A percentile compares a stretch with the other conserved stretches of the same genome.
These are phyloP conservation scores for Keiferia lycopersicella DNA, from an alignment of 2,888 invertebrate species.

Conservation along the genomic window DNA sequence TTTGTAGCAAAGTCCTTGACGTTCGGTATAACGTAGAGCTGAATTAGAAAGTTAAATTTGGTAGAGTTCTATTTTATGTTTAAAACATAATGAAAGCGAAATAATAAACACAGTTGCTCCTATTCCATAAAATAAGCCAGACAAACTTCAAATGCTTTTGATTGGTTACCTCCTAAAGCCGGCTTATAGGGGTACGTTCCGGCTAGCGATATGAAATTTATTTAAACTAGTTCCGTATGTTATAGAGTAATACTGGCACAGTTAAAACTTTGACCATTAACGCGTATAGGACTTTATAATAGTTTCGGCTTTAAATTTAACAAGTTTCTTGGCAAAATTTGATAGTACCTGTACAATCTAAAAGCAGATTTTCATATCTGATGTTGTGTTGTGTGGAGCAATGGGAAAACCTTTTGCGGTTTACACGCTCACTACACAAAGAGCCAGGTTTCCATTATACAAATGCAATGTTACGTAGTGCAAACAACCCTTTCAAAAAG, in stretches of 20 bases:
- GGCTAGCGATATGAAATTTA: neutral
- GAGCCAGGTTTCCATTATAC: conserved; percentile 11
- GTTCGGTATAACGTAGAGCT: neutral
- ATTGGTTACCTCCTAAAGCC: conserved; percentile 3
- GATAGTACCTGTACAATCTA: neutral
- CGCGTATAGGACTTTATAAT: neutral
- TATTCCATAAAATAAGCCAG: neutral
- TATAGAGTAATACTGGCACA: neutral
- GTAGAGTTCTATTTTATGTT: neutral
- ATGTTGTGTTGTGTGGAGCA: neutral
- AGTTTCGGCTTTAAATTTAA: conserved; percentile 13
- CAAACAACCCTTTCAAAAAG: conserved; percentile 6
- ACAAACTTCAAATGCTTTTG: neutral
- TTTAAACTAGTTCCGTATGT: conserved; percentile 8
- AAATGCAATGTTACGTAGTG: conserved; percentile 7
- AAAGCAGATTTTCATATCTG: neutral
- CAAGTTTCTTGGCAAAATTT: conserved; percentile 6
- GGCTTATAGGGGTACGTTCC: conserved; percentile 8
- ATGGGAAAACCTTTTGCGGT: neutral
- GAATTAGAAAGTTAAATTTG: neutral
- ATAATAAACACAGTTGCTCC: neutral
- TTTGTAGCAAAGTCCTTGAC: conserved; percentile 12
- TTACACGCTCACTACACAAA: conserved; percentile 1
- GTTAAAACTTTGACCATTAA: conserved; percentile 7
- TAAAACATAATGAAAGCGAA: neutral